Base-by-base conservation (phyloP, 2,888 invertebrate genomes). In the Chironomus tentans region DNA sequence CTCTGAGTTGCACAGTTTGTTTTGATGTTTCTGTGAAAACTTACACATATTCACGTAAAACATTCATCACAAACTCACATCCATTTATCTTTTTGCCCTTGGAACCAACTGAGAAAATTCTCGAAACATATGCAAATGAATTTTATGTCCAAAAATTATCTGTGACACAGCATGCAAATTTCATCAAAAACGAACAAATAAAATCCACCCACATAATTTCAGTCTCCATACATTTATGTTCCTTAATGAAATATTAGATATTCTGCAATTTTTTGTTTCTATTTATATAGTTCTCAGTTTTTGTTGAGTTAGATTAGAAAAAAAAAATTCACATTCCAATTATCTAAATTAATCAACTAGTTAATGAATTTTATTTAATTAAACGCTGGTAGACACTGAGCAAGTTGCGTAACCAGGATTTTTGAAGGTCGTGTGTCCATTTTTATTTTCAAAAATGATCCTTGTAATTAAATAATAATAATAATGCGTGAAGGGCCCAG, bases 111-210 rank as follows among this genome's bases (percentile, higher is more conserved):
- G 10, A 1, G 38, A 38, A 38, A 38, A 38, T 10, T 38, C 10
- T 38, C 38, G 38, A 38, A 68, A 18, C 28, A 72, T 72, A 72
- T 72, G 72, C 72, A 62, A 72, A 72, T 72, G 72, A 72, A 50
- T 56, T 38, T 50, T 2, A 38, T 72, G 72, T 72, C 61, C 61
- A 62, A 72, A 70, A 72, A 72, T 72, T 62, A 72, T 72, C 72
- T 48, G 22, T 70, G n/a, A 18, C 69, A 72, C 38, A 62, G 50
- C 50, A 70, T 70, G 5, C 68, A 46, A 38, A 68, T 38, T 38
- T 38, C 10, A 38, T 21, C 21, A 24, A 24, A 21, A 24, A 12
- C 28, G 28, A 24, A 22, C 62, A 22, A 21, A n/a, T 13, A 5
- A 3, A 68, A 15, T 21, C 50, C 12, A 10, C 50, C 56, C 38